Evolutionary conservation across 2,888 invertebrate genomes (phyloP), one percentile per base, ranked within the genome.

Genomic region (Platerodrilus igneus): DNA sequence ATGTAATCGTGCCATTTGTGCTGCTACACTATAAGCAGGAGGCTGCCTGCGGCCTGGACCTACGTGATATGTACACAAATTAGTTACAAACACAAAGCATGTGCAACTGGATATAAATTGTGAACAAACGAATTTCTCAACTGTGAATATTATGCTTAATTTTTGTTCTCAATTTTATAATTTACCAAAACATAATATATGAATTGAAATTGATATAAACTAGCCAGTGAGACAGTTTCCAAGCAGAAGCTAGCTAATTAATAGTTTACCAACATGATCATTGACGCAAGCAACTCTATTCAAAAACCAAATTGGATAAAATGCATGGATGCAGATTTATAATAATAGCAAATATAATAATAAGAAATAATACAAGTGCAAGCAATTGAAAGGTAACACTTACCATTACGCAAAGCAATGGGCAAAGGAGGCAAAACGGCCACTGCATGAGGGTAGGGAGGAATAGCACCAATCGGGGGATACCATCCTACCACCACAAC

Each of bases 1-100:
- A 69, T 87, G 86, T 55, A 85, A 75, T 45, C 88, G 79, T 55
- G 88, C 86, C 78, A 89, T 85, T 64, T 89, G 88, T 36, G 89
- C 86, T 32, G 89, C 89, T 51, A 88, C 79, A 61, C 83, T 84
- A 74, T 90, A 90, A 34, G 86, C 83, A 22, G 87, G 87, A 37
- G 85, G 86, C 11, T 85, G 84, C 63, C 84, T 77, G 44, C 68
- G 62, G 37, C 64, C 64, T 26, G 62, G 60, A 54, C 66, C 67
- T 67, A 55, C 7, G 7, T 11, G n/a, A 33, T 18, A 34, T 34
- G n/a, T 14, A 29, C n/a, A n/a, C n/a, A n/a, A n/a, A n/a, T n/a
- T n/a, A n/a, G n/a, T n/a, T n/a, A n/a, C n/a, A n/a, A n/a, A n/a
- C n/a, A n/a, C n/a, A n/a, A n/a, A n/a, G n/a, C n/a, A n/a, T n/a